A percentile compares a stretch with the other conserved stretches of the same genome.
phyloP scores from a whole-genome alignment of 1,140 invertebrate genomes.

The Drosophila tsacasi region DNA sequence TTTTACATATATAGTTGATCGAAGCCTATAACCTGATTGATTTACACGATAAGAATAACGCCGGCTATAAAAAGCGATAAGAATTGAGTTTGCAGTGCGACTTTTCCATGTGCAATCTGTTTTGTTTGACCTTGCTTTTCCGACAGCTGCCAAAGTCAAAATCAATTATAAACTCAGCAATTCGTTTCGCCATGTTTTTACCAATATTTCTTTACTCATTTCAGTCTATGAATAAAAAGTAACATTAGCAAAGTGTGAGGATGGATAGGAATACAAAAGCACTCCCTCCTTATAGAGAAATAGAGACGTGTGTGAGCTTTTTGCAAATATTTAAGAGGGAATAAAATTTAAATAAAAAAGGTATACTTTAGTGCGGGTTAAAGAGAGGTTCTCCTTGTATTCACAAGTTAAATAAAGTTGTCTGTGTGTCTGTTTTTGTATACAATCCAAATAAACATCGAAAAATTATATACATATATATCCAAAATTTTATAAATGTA shows the following conservation, averaged over 20 bases:
- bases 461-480: too few relatives aligned
- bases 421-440: background rate
- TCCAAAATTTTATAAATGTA: background rate
- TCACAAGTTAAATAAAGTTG: background rate
- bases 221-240: slow-evolving; percentile 53
- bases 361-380: background rate
- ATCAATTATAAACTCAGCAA: slow-evolving; percentile 47
- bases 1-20: slow-evolving; percentile 11
- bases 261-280: slow-evolving; percentile 2
- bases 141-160: slow-evolving; percentile 46
- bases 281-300: slow-evolving; percentile 1
- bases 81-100: slow-evolving; percentile 1
- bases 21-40: slow-evolving; percentile 7
- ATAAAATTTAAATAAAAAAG: background rate
- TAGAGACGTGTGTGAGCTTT: slow-evolving; percentile 41
- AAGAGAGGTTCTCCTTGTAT: background rate
- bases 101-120: background rate
- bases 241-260: slow-evolving; percentile 4
- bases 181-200: slow-evolving; percentile 5
- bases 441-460: background rate
- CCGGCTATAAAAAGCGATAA: slow-evolving; percentile 11
- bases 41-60: slow-evolving; percentile 14
- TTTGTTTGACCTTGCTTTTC: slow-evolving; percentile 10
- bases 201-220: slow-evolving; percentile 1
- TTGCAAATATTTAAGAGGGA: slow-evolving; percentile 47